Evolutionary conservation across 2,113 vertebrate species (phyloP).

Genomic region (Chaenocephalus aceratus): DNA sequence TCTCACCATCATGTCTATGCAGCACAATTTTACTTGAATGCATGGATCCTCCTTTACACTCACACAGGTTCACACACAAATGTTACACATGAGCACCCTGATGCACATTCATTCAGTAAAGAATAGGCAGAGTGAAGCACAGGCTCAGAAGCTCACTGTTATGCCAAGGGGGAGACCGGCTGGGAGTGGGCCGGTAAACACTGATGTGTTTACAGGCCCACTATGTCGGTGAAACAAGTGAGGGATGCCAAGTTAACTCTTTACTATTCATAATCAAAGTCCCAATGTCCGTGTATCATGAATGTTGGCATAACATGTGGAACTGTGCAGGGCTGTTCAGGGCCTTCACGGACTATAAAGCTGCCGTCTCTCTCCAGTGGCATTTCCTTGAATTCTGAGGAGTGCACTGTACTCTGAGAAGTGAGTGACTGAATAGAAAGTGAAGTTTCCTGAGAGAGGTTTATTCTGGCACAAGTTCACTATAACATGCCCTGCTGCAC

Average conservation of each 20-base stretch:
- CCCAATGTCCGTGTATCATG: slow-evolving; percentile 15
- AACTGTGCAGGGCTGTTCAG: slow-evolving; percentile 37
- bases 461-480: slow-evolving; percentile 72
- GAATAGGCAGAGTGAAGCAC: slow-evolving; percentile 50
- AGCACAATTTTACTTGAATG: slow-evolving; percentile 15
- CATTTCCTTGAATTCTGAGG: slow-evolving; percentile 78
- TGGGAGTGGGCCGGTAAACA: slow-evolving; percentile 58
- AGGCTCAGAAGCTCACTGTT: slow-evolving; percentile 52
- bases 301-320: slow-evolving; percentile 40
- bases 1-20: background rate
- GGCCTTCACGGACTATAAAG: slow-evolving; percentile 58
- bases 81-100: slow-evolving; percentile 57
- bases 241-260: slow-evolving; percentile 62
- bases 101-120: slow-evolving; percentile 52
- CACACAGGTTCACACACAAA: slow-evolving; percentile 19
- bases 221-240: slow-evolving; percentile 46
- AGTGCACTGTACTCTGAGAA: slow-evolving; percentile 60
- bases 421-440: slow-evolving; percentile 69
- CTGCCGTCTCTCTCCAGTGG: slow-evolving; percentile 63
- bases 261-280: slow-evolving; percentile 60
- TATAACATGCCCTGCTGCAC: slow-evolving; percentile 59
- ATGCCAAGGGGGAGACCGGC: slow-evolving; percentile 49
- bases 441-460: slow-evolving; percentile 79
- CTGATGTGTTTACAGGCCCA: slow-evolving; percentile 15
- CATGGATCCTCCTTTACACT: slow-evolving; percentile 15